Evolutionary conservation across 2,888 invertebrate genomes (phyloP), one percentile per base, ranked within the genome.

Genomic region (Heliconius sara): DNA sequence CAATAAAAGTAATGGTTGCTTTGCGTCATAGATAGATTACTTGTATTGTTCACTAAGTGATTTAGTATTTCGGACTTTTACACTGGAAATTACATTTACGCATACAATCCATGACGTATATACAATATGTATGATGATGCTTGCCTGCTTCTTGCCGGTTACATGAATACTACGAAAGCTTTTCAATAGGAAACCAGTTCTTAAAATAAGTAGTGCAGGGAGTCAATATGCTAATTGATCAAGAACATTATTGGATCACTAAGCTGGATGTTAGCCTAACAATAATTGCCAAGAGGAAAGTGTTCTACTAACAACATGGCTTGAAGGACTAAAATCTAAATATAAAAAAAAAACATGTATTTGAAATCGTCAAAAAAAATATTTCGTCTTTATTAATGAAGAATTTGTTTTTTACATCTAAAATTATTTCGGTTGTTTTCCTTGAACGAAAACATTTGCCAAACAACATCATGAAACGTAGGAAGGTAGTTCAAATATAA

Each of bases 41-140:
- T 9, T 16, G 43, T 67, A 39, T 39, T 67, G 30, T 1, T 12
- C 6, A 39, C 39, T 5, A 67, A 34, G 22, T 5, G 34, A 22
- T 22, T 39, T 67, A n/a, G 12, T 39, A 22, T 67, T 67, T 34
- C 9, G 22, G 67, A 19, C 16, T 67, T 19, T 19, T 52, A 19
- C 34, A 22, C n/a, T 67, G 67, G 67, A 67, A 67, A 67, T 39
- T 30, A 67, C 67, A 67, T 70, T 70, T 70, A 43, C 25, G 13
- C 25, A 43, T 70, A 43, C 43, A 60, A n/a, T 10, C 57, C 60
- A 60, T 60, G 60, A 52, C 52, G 19, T 52, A 52, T 52, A 52
- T 60, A 57, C 9, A 52, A 19, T 1, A 68, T 3, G 13, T 68
- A 6, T 19, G 16, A 65, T 34, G 34, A 34, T 22, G 30, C 22